Evolutionary conservation across 2,888 invertebrate genomes (phyloP), one percentile per base, ranked within the genome.

Genomic region (Deroplatys truncata): DNA sequence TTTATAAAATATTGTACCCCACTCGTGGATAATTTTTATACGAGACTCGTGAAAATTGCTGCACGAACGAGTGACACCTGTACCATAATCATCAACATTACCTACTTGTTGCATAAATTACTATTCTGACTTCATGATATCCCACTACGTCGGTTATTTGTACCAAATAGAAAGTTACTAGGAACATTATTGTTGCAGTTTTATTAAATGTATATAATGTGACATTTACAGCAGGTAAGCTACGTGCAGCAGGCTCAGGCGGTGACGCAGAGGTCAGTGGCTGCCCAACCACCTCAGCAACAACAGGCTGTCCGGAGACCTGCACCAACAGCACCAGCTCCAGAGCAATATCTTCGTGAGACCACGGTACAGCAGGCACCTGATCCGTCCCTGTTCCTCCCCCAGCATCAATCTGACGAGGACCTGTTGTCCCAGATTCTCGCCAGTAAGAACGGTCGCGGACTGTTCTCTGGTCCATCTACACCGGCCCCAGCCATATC

Each of bases 281-380:
- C 25, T 20, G 20, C 20, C 7, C 56, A 72, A 28, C 84, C n/a
- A 20, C 43, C 43, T 29, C 84, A 87, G 87, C 82, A 72, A 72
- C 28, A 87, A 29, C 31, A 16, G 28, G 29, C 35, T 4, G 20
- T 20, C 16, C 84, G 35, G 15, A 28, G 82, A 43, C 83, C 35
- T 16, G n/a, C 84, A 9, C 88, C 43, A 35, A 43, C 28, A 7
- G 16, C 43, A 9, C 43, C 89, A 29, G 31, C 88, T 2, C 89
- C 88, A 31, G 88, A 90, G 85, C 91, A 91, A 35, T 91, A 91
- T 28, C 89, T 90, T 28, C 87, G 90, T 4, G 91, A 91, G 56
- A 91, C 91, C 5, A 90, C 90, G 15, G 86, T 82, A n/a, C 89
- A 88, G 16, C 84, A 28, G 28, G 82, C 16, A 13, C 49, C 84